Evolutionary conservation across 2,888 invertebrate species (phyloP).

Genomic region (Dasysyrphus albostriatus): DNA sequence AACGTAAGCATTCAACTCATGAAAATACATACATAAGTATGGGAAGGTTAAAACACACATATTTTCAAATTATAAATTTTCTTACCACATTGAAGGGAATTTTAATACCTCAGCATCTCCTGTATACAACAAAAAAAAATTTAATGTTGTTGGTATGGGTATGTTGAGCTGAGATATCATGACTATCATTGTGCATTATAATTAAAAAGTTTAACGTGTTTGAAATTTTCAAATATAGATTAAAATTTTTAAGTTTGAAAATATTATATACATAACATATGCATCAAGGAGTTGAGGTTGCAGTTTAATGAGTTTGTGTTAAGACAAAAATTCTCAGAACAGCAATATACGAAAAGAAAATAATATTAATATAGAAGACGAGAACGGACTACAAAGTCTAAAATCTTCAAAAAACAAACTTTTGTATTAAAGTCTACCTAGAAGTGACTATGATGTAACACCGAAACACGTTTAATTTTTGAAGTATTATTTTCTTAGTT

Average conservation of each 20-base stretch:
- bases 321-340: background rate
- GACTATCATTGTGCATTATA: background rate
- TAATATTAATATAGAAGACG: no score
- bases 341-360: background rate
- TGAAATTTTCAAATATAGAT: constrained; percentile 29
- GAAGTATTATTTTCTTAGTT: no score
- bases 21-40: background rate
- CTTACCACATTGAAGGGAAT: background rate
- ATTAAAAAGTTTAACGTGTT: constrained; percentile 24
- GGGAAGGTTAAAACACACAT: background rate
- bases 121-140: background rate
- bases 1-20: background rate
- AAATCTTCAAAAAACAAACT: no score
- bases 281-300: no score
- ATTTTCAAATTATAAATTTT: background rate
- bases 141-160: background rate
- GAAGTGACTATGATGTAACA: no score
- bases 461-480: no score
- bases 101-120: background rate
- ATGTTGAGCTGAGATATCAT: background rate
- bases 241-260: constrained; percentile 15
- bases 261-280: background rate
- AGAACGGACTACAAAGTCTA: no score
- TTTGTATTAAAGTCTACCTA: no score
- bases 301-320: background rate